These are phyloP conservation scores for Recurvirostra avosetta DNA, from an alignment of 2,113 vertebrate species.

Conservation along the genomic window DNA sequence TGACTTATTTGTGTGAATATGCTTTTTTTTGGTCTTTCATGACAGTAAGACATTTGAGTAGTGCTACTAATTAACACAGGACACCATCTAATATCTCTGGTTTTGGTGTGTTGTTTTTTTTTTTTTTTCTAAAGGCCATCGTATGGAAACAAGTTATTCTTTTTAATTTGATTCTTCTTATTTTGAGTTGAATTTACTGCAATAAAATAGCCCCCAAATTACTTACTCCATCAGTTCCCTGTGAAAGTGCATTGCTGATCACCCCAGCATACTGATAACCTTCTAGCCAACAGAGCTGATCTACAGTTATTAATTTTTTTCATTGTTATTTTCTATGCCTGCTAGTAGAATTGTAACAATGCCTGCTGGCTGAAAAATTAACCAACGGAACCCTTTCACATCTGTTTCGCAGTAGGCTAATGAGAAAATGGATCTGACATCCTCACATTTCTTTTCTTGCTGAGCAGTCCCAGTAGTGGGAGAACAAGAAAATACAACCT, in stretches of 20 bases:
- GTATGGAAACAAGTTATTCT: background rate
- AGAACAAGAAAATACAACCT: background rate
- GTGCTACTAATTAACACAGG: background rate
- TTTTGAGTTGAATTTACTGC: background rate
- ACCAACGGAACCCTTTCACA: background rate
- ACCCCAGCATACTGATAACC: background rate
- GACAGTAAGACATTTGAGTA: background rate
- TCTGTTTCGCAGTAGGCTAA: conserved; percentile 26
- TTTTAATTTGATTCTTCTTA: background rate
- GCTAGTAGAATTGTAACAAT: background rate
- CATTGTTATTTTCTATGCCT: background rate
- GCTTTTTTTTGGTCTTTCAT: background rate
- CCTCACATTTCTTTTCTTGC: background rate
- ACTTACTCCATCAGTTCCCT: background rate
- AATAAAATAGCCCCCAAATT: background rate
- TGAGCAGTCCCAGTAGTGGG: background rate
- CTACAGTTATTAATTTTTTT: background rate
- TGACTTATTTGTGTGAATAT: background rate
- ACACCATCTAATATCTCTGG: background rate
- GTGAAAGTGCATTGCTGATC: background rate
- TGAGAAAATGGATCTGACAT: conserved; percentile 3
- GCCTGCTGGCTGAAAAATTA: conserved; percentile 43
- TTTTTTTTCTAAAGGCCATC: too few species aligned
- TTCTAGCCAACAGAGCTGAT: background rate
- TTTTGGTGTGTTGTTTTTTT: too few species aligned